Evolutionary conservation across 2,888 invertebrate species (phyloP).

Genomic region (Drosophila siamana): DNA sequence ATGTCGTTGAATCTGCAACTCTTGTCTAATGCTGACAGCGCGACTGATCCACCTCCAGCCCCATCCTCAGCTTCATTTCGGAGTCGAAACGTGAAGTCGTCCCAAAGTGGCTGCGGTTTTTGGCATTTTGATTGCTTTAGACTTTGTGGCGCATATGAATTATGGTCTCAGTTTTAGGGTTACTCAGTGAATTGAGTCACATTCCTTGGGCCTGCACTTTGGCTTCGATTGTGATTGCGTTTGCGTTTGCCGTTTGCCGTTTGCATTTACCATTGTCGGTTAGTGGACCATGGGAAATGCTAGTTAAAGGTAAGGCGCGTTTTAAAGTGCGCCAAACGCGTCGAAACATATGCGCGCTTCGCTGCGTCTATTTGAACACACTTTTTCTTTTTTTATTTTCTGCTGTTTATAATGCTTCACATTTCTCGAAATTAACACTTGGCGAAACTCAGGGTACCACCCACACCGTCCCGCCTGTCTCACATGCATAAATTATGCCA

Average conservation of each 20-base stretch:
- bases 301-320: slow-evolving; percentile 36
- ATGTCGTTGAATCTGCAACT: slow-evolving; percentile 70
- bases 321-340: slow-evolving; percentile 57
- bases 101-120: slow-evolving; percentile 47
- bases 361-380: slow-evolving; percentile 25
- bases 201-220: slow-evolving; percentile 75
- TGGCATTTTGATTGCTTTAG: slow-evolving; percentile 80
- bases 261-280: slow-evolving; percentile 71
- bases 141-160: slow-evolving; percentile 84
- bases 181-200: slow-evolving; percentile 67
- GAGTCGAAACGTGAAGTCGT: slow-evolving; percentile 38
- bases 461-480: slow-evolving; percentile 20
- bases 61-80: slow-evolving; percentile 11
- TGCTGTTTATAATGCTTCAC: slow-evolving; percentile 36
- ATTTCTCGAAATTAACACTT: slow-evolving; percentile 76
- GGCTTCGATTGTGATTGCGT: slow-evolving; percentile 53
- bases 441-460: slow-evolving; percentile 44
- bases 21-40: slow-evolving; percentile 46
- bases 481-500: slow-evolving; percentile 78
- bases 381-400: slow-evolving; percentile 9
- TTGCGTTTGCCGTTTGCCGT: slow-evolving; percentile 22
- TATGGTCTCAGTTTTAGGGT: slow-evolving; percentile 61
- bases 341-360: slow-evolving; percentile 34
- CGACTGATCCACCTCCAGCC: slow-evolving; percentile 24
- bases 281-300: slow-evolving; percentile 77